phyloP scores from a whole-genome alignment of 2,888 invertebrate species.

The Tenthredo scrophulariae region DNA sequence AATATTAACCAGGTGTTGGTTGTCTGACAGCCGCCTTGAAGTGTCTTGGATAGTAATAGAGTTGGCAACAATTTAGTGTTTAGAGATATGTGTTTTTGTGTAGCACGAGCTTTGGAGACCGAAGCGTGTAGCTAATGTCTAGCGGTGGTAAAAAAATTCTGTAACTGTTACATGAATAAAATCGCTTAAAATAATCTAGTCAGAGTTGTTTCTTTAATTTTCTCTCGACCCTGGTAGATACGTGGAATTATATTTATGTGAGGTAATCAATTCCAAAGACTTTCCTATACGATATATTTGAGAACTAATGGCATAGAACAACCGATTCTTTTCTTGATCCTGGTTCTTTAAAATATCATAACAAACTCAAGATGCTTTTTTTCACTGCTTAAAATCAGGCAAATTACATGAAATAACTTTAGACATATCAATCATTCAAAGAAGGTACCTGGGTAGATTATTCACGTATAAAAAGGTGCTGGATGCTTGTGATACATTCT shows the following conservation, averaged over 20 bases:
- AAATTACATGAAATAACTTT: background rate
- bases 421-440: background rate
- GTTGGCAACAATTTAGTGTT: constrained; percentile 45
- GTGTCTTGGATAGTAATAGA: constrained; percentile 49
- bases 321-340: background rate
- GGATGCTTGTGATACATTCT: constrained; percentile 44
- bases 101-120: background rate
- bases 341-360: constrained; percentile 12
- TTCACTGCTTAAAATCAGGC: background rate
- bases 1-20: constrained; percentile 45
- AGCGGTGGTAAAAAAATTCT: constrained; percentile 5
- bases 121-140: background rate
- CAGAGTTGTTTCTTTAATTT: background rate
- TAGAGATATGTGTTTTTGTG: constrained; percentile 37
- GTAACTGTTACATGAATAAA: constrained; percentile 25
- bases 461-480: constrained; percentile 27
- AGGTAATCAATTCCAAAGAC: background rate
- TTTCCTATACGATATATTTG: background rate
- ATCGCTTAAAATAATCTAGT: constrained; percentile 23
- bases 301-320: background rate
- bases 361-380: constrained; percentile 21
- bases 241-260: background rate
- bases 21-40: constrained; percentile 51
- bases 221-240: background rate
- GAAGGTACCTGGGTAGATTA: constrained; percentile 13